These are phyloP conservation scores for Otis tarda DNA, from an alignment of 2,113 vertebrate species.

Conservation along the genomic window DNA sequence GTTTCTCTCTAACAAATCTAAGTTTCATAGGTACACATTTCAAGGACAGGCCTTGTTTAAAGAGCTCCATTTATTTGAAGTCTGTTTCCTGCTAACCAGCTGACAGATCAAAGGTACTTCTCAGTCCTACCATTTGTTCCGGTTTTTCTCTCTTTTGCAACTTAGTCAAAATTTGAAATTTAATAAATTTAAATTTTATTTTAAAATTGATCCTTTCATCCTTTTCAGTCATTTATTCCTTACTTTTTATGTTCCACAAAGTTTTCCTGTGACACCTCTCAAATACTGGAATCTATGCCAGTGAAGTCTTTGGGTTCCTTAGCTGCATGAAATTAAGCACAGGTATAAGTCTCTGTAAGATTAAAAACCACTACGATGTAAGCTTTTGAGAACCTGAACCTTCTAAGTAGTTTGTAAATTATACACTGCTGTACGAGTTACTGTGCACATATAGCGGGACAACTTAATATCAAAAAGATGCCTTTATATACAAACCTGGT, in stretches of 20 bases:
- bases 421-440: not conserved
- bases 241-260: not conserved
- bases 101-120: slow-evolving; percentile 57
- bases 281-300: not conserved
- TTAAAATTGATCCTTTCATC: not conserved
- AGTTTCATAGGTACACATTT: slow-evolving; percentile 40
- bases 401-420: not conserved
- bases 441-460: not conserved
- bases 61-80: slow-evolving; percentile 39
- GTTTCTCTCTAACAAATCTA: slow-evolving; percentile 51
- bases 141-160: not conserved
- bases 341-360: not conserved
- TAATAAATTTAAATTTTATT: not conserved
- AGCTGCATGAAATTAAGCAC: not conserved
- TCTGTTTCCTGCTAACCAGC: slow-evolving; percentile 49
- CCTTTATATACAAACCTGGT: not conserved
- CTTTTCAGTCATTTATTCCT: not conserved
- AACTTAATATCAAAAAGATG: not conserved
- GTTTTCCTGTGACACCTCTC: not conserved
- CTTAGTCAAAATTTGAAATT: not conserved
- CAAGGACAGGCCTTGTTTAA: slow-evolving; percentile 58
- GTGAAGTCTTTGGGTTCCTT: not conserved
- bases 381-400: not conserved
- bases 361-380: not conserved
- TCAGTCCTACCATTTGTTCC: not conserved